Base-by-base conservation (phyloP, 2,797 vertebrate genomes). In the Enteromius afrohamiltoni region DNA sequence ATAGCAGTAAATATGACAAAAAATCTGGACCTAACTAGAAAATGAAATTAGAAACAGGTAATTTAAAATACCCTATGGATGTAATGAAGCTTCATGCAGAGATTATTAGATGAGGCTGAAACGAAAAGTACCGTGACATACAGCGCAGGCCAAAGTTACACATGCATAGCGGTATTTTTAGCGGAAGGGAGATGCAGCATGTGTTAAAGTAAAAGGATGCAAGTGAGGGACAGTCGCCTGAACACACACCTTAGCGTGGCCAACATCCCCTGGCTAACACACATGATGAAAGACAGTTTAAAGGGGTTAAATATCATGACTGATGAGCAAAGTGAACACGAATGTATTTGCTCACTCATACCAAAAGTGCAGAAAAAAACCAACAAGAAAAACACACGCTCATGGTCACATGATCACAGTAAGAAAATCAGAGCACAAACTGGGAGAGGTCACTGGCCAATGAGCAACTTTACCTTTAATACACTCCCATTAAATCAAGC, bases 221-320 rank as follows among this genome's bases (percentile, higher is more conserved):
- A 85, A 70, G 77, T 86, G 85, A 90, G 90, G 90, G 88, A 77
- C 62, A 73, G 84, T 87, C 68, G 89, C 87, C 88, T 89, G 60
- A 91, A 89, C 93, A 95, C 94, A 94, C 94, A 95, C 94, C 94
- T 95, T 94, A 95, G 91, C 94, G 94, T 90, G 94, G 94, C 94
- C 94, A 95, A 93, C 94, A 95, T 94, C 94, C 94, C 94, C 93
- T 94, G 93, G 94, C 95, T 95, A 92, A 92, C 87, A 89, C 78
- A 92, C 70, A 91, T 78, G 91, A 88, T 90, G 64, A 91, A 87
- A 92, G 87, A 93, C 86, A 91, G 86, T 88, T 92, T 91, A 90
- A 88, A 90, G 88, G 87, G 82, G 84, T 90, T 91, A 91, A 89
- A 74, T 89, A 85, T 88, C 88, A 88, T 75, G 85, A 74, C 86